Evolutionary conservation across 2,113 vertebrate species (phyloP).

Genomic region (Chascanopsetta lugubris): DNA sequence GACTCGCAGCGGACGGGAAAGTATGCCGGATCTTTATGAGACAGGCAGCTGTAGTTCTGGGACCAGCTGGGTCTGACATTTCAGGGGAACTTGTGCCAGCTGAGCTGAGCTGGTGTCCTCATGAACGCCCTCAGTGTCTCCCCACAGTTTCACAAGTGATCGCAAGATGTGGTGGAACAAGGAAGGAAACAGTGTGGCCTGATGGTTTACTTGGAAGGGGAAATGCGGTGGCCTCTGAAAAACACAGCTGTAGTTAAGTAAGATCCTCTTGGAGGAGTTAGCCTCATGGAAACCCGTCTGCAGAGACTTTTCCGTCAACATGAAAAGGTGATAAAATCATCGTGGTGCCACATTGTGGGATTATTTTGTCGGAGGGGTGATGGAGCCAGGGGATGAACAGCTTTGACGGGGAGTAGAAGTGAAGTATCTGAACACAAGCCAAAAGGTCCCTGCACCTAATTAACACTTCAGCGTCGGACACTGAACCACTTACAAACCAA

Average conservation of each 20-base stretch:
- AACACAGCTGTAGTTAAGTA: slow-evolving; percentile 13
- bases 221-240: neutral
- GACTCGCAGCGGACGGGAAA: slow-evolving; percentile 57
- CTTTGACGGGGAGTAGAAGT: slow-evolving; percentile 30
- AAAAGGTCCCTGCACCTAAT: slow-evolving; percentile 59
- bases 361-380: slow-evolving; percentile 41
- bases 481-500: slow-evolving; percentile 51
- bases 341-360: slow-evolving; percentile 13
- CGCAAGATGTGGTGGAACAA: neutral
- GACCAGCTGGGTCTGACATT: slow-evolving; percentile 9
- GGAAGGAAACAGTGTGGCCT: neutral
- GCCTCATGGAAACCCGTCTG: slow-evolving; percentile 3
- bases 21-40: slow-evolving; percentile 51
- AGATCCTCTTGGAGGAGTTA: slow-evolving; percentile 4
- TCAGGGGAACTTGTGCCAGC: slow-evolving; percentile 31
- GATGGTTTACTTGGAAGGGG: neutral
- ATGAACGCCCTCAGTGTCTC: neutral
- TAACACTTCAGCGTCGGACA: slow-evolving; percentile 58
- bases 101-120: slow-evolving; percentile 26
- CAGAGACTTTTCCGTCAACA: slow-evolving; percentile 1
- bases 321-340: slow-evolving; percentile 32
- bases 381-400: slow-evolving; percentile 18
- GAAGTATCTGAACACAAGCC: slow-evolving; percentile 44
- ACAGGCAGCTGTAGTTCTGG: slow-evolving; percentile 36
- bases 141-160: neutral